phyloP scores from a whole-genome alignment of 1,140 invertebrate species.

The Brachionus sp. region DNA sequence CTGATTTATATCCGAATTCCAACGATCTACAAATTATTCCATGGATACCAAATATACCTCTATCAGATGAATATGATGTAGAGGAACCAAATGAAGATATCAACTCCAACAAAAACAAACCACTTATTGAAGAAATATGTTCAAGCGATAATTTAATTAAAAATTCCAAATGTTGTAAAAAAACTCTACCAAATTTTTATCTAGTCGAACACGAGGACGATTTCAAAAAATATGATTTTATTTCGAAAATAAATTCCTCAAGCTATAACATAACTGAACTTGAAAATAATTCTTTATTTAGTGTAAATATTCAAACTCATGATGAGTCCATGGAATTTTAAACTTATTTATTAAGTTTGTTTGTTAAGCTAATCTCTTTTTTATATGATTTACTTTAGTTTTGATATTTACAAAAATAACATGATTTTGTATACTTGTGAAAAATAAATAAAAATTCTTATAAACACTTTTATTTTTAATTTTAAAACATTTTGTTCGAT shows the following conservation, averaged over 20 bases:
- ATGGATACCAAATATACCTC: conserved; percentile 14
- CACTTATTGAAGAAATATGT: background rate
- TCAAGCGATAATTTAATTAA: background rate
- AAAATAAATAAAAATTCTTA: background rate
- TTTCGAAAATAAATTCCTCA: background rate
- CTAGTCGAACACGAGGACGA: conserved; percentile 20
- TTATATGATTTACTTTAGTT: background rate
- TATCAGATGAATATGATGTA: background rate
- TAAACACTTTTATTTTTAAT: background rate
- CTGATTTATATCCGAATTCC: background rate
- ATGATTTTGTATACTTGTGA: background rate
- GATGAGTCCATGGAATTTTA: background rate
- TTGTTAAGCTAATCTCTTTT: background rate
- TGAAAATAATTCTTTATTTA: background rate
- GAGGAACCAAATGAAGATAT: background rate
- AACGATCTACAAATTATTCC: conserved; percentile 3
- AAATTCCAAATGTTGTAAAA: background rate
- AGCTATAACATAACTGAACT: background rate
- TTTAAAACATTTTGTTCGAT: no score
- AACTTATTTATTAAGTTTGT: background rate
- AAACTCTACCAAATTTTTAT: background rate
- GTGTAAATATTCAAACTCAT: background rate
- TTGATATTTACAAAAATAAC: background rate
- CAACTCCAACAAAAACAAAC: background rate
- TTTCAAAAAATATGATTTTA: background rate